Evolutionary conservation across 2,797 vertebrate genomes (phyloP).

Genomic region (Typhlichthys subterraneus): DNA sequence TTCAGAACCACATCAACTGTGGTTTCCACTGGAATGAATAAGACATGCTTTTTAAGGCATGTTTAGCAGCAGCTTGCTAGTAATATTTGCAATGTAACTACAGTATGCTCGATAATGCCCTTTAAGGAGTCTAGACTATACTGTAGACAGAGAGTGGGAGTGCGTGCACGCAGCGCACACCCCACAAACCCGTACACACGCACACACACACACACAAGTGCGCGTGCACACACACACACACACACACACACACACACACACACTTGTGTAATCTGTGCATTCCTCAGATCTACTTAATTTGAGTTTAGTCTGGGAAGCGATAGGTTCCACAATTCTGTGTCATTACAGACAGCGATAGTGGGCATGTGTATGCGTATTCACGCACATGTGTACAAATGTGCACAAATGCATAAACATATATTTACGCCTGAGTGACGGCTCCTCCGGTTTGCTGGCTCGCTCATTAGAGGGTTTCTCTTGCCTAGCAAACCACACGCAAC

Average conservation of each 20-base stretch:
- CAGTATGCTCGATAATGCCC: no score
- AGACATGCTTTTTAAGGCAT: no score
- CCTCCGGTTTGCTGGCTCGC: conserved; percentile 24
- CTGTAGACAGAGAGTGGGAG: conserved; percentile 42
- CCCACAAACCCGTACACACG: background rate
- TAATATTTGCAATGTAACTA: no score
- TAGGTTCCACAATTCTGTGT: no score
- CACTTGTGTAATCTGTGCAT: background rate
- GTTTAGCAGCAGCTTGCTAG: no score
- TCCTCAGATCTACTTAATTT: no score
- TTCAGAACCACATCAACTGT: no score
- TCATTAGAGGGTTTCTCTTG: conserved; percentile 23
- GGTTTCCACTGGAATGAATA: no score
- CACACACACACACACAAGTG: background rate
- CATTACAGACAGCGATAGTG: no score
- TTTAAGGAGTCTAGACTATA: conserved; percentile 56
- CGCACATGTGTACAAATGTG: conserved; percentile 33
- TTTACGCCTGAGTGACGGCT: conserved; percentile 25
- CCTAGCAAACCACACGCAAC: conserved; percentile 24
- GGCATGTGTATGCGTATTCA: conserved; percentile 4
- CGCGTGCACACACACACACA: conserved; percentile 4
- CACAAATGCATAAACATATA: conserved; percentile 37
- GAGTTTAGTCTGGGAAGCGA: no score
- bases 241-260: conserved; percentile 1
- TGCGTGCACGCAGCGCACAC: background rate